A percentile compares a stretch with the other conserved stretches of the same genome.
phyloP scores from a whole-genome alignment of 2,888 invertebrate genomes.

The Leucophora obtusa region DNA sequence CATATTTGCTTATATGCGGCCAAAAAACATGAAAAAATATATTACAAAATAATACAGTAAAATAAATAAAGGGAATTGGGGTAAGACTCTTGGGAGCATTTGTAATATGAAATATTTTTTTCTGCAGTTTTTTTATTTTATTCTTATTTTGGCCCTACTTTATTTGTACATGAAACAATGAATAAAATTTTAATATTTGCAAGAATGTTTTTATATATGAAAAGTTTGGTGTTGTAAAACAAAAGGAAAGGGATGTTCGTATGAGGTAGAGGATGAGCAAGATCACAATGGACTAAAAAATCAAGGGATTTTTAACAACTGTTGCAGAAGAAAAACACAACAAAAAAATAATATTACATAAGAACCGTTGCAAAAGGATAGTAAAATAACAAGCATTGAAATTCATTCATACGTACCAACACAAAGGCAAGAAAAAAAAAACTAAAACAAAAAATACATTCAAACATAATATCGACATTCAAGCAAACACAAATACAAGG shows the following conservation, averaged over 20 bases:
- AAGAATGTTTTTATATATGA: conserved; percentile 47
- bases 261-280: no score
- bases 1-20: not conserved
- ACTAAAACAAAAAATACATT: no score
- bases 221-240: conserved; percentile 37
- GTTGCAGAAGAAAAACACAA: conserved; percentile 46
- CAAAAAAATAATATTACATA: conserved; percentile 24
- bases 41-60: not conserved
- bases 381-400: conserved; percentile 31
- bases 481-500: not conserved
- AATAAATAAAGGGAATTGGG: conserved; percentile 53
- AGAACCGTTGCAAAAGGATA: conserved; percentile 42
- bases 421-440: no score
- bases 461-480: no score
- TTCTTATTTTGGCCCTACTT: conserved; percentile 13
- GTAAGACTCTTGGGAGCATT: conserved; percentile 62
- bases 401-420: conserved; percentile 40
- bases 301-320: conserved; percentile 61
- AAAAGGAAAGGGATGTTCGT: no score
- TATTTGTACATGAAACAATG: conserved; percentile 41
- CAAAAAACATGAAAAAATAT: conserved; percentile 15
- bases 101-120: conserved; percentile 58
- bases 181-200: conserved; percentile 63
- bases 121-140: conserved; percentile 38
- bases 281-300: conserved; percentile 21